Evolutionary conservation across 2,888 invertebrate genomes (phyloP).

Genomic region (Eupithecia centaureata): DNA sequence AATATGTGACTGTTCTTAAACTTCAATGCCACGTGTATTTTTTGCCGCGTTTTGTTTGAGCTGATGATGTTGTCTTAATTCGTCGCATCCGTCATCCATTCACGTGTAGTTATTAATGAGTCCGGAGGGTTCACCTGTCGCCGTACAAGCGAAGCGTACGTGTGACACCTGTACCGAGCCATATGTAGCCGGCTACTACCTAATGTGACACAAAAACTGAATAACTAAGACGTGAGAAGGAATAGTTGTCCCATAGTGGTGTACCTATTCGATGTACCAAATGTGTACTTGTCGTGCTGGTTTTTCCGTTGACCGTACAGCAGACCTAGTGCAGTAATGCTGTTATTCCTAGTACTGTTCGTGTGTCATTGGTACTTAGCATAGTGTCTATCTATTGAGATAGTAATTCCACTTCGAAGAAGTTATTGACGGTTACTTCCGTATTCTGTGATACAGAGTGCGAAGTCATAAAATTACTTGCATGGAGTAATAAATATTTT

Average conservation of each 20-base stretch:
- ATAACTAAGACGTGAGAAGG: constrained; percentile 22
- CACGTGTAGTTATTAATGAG: constrained; percentile 42
- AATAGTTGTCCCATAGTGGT: constrained; percentile 7
- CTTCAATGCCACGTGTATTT: constrained; percentile 41
- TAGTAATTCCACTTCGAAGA: constrained; percentile 7
- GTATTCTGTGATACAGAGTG: background rate
- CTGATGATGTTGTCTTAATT: constrained; percentile 31
- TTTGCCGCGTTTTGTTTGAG: constrained; percentile 25
- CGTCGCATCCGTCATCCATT: constrained; percentile 39
- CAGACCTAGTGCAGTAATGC: background rate
- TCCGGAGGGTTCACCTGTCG: constrained; percentile 36
- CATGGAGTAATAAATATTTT: background rate
- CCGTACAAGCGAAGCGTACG: constrained; percentile 28
- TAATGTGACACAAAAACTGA: constrained; percentile 27
- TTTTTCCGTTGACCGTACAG: constrained; percentile 3
- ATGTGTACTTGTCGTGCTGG: constrained; percentile 9
- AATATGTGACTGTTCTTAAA: constrained; percentile 42
- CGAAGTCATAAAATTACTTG: background rate
- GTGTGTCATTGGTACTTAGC: constrained; percentile 11
- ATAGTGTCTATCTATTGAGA: background rate
- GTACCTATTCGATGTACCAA: constrained; percentile 14
- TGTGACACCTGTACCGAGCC: constrained; percentile 39
- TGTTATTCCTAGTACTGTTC: constrained; percentile 8
- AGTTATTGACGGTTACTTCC: constrained; percentile 4
- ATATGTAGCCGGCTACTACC: constrained; percentile 11